Conservation (phyloP, 2,113 vertebrate genomes). For the Thamnaconus septentrionalis region DNA sequence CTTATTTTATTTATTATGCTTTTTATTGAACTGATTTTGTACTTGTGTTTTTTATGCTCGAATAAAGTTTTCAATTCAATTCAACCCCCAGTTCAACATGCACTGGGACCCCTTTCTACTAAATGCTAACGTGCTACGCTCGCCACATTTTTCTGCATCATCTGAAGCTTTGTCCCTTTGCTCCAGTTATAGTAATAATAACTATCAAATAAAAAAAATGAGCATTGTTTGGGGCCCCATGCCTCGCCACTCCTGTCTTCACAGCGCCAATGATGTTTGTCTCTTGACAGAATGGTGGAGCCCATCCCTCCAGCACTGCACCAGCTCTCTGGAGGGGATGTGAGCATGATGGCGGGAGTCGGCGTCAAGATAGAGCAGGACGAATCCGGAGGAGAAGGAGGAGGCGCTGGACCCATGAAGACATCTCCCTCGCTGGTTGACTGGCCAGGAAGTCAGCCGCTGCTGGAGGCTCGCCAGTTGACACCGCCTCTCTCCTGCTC, state of each 20-base stretch:
- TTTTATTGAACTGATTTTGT: no score
- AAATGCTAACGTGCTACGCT: no score
- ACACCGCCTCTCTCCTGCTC: slow-evolving; percentile 67
- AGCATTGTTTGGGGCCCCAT: neutral
- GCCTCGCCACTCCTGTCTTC: neutral
- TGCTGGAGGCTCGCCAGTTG: slow-evolving; percentile 46
- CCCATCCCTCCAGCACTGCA: slow-evolving; percentile 82
- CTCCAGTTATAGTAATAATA: neutral
- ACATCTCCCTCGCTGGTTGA: slow-evolving; percentile 56
- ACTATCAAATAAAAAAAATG: neutral
- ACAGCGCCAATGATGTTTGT: slow-evolving; percentile 12
- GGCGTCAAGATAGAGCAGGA: slow-evolving; percentile 85
- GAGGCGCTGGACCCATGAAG: slow-evolving; percentile 37
- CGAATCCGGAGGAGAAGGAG: slow-evolving; percentile 44
- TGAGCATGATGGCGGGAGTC: slow-evolving; percentile 84
- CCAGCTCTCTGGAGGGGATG: slow-evolving; percentile 79
- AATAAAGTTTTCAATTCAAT: no score
- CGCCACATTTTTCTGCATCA: no score
- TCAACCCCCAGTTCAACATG: no score
- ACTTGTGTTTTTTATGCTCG: no score
- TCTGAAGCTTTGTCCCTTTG: neutral
- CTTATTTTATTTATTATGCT: no score
- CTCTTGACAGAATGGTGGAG: slow-evolving; percentile 87
- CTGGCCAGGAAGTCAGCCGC: slow-evolving; percentile 63
- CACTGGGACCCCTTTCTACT: no score